Evolutionary conservation across 1,140 invertebrate species (phyloP).

Genomic region (Danaus melanippus): DNA sequence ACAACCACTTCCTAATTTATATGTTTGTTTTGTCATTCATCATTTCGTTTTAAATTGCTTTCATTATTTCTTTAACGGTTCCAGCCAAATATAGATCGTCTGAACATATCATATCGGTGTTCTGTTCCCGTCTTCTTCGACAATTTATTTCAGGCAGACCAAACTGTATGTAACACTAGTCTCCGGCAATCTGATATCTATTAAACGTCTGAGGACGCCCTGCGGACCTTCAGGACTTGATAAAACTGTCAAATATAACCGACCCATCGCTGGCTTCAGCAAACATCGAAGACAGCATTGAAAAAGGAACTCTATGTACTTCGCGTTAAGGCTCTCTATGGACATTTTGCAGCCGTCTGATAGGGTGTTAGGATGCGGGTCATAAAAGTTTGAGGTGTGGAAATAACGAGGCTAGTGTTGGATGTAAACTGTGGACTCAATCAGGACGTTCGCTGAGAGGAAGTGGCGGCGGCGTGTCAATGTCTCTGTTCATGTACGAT

Average conservation of each 20-base stretch:
- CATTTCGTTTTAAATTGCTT: slow-evolving; percentile 17
- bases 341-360: neutral
- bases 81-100: neutral
- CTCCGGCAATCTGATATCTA: slow-evolving; percentile 20
- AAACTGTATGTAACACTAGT: slow-evolving; percentile 3
- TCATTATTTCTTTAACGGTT: slow-evolving; percentile 2
- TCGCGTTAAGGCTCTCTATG: slow-evolving; percentile 13
- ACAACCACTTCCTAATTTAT: slow-evolving; percentile 21
- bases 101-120: no score
- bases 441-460: slow-evolving; percentile 32
- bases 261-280: slow-evolving; percentile 32
- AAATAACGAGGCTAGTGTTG: slow-evolving; percentile 53
- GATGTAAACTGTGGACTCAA: slow-evolving; percentile 59
- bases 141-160: neutral
- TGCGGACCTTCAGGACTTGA: slow-evolving; percentile 34
- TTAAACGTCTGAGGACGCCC: slow-evolving; percentile 19
- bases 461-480: slow-evolving; percentile 13
- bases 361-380: slow-evolving; percentile 12
- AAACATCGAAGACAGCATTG: slow-evolving; percentile 22
- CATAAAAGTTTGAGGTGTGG: slow-evolving; percentile 45
- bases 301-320: slow-evolving; percentile 8
- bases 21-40: slow-evolving; percentile 22
- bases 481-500: slow-evolving; percentile 7
- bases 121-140: no score
- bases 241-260: slow-evolving; percentile 60